A percentile compares a stretch with the other conserved stretches of the same genome.
These are phyloP conservation scores for Seriola quinqueradiata DNA, from an alignment of 2,113 vertebrate species.

Conservation along the genomic window DNA sequence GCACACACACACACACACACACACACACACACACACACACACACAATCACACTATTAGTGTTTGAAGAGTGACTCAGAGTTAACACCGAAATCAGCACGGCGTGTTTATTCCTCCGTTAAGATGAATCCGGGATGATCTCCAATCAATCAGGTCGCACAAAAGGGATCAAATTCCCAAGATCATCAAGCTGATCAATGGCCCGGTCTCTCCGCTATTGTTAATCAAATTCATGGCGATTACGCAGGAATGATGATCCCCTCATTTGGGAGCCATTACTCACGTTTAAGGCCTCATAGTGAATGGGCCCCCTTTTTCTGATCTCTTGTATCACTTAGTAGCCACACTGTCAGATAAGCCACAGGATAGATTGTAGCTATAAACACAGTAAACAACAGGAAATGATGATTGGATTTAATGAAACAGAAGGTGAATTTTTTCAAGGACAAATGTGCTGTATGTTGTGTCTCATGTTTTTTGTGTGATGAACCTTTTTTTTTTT, in stretches of 20 bases:
- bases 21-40: no score
- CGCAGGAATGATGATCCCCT: constrained; percentile 70
- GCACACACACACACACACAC: no score
- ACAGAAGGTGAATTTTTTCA: not conserved
- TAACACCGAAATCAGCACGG: constrained; percentile 43
- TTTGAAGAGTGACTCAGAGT: constrained; percentile 73
- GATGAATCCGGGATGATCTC: constrained; percentile 59
- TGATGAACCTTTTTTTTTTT: no score
- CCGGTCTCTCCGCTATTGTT: constrained; percentile 31
- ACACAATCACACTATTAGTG: constrained; percentile 6
- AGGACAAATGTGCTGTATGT: not conserved
- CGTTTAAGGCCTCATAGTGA: constrained; percentile 26
- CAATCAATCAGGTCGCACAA: constrained; percentile 69
- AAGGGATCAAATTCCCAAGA: constrained; percentile 69
- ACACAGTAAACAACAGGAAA: constrained; percentile 44
- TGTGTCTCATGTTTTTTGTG: not conserved
- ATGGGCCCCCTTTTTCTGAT: constrained; percentile 8
- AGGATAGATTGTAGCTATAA: constrained; percentile 51
- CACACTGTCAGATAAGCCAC: constrained; percentile 48
- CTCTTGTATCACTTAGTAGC: constrained; percentile 21
- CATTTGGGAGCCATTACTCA: constrained; percentile 69
- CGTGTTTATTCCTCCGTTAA: constrained; percentile 53
- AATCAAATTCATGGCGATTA: constrained; percentile 42
- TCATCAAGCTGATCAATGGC: constrained; percentile 66
- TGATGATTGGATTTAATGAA: constrained; percentile 54